Base-by-base conservation (phyloP, 2,888 invertebrate genomes). In the Seira sanloemensis region DNA sequence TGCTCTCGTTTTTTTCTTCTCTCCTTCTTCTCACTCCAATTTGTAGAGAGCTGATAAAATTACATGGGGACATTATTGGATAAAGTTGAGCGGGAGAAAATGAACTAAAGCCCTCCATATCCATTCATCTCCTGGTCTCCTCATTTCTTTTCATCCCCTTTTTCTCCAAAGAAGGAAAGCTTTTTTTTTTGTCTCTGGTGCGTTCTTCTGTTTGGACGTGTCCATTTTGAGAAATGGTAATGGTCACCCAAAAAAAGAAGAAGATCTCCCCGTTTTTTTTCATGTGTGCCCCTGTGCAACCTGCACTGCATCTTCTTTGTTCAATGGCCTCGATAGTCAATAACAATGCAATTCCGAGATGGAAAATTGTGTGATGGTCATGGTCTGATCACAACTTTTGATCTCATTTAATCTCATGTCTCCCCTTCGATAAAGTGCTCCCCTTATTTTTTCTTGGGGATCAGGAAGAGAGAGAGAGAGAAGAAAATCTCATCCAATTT, bases 161-260 rank as follows among this genome's bases (percentile, higher is more conserved):
- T 62, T 62, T 78, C 46, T 65, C 69, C 66, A 68, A 37, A 37
- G n/a, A n/a, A n/a, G n/a, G n/a, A n/a, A n/a, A n/a, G n/a, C n/a
- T n/a, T n/a, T n/a, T n/a, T 68, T 58, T 21, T 9, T 66, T 37
- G 50, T 58, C 24, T 46, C 66, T 21, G 21, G 58, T 67, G 7
- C n/a, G 78, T 69, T 62, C 18, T 77, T 9, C 18, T 37, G 37
- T 37, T 4, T 37, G 37, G 4, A 37, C 9, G 37, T 62, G 65
- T 73, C 79, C 73, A 79, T 73, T 69, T 79, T 79, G 79, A 79
- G 72, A 79, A 79, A 79, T 67, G 72, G 23, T 73, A 73, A 79
- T 79, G 67, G 67, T 66, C 9, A 71, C 50, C 12, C 27, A 27
- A 2, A 66, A n/a, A n/a, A n/a, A n/a, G n/a, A n/a, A n/a, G n/a